These are phyloP conservation scores for Phaethornis superciliosus DNA, from an alignment of 2,113 vertebrate species.

Conservation along the genomic window DNA sequence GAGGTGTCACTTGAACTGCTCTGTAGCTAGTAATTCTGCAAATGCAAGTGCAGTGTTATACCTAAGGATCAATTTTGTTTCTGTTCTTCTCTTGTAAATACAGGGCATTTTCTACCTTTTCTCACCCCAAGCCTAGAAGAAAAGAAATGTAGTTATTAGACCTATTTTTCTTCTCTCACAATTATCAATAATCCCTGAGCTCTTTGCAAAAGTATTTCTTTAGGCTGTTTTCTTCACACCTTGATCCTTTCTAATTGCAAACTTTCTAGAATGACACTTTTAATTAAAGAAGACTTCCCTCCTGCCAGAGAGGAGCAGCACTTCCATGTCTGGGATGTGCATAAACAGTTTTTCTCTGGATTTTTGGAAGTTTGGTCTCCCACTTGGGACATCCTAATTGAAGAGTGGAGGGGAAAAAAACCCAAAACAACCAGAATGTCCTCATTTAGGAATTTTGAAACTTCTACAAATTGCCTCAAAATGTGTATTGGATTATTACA, in stretches of 20 bases:
- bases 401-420: neutral
- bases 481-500: neutral
- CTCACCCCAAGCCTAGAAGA: neutral
- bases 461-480: neutral
- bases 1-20: neutral
- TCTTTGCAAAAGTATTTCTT: constrained; percentile 27
- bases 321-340: neutral
- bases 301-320: neutral
- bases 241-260: constrained; percentile 23
- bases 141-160: neutral
- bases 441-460: neutral
- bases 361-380: neutral
- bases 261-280: constrained; percentile 29
- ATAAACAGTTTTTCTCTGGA: neutral
- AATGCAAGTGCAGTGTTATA: neutral
- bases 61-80: neutral
- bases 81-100: neutral
- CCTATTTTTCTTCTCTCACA: neutral
- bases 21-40: neutral
- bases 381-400: neutral
- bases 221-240: neutral
- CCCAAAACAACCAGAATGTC: neutral
- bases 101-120: neutral
- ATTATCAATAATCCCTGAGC: neutral
- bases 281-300: constrained; percentile 28